These are phyloP conservation scores for Epinephelus coioides DNA, from an alignment of 2,797 vertebrate species.

Conservation along the genomic window DNA sequence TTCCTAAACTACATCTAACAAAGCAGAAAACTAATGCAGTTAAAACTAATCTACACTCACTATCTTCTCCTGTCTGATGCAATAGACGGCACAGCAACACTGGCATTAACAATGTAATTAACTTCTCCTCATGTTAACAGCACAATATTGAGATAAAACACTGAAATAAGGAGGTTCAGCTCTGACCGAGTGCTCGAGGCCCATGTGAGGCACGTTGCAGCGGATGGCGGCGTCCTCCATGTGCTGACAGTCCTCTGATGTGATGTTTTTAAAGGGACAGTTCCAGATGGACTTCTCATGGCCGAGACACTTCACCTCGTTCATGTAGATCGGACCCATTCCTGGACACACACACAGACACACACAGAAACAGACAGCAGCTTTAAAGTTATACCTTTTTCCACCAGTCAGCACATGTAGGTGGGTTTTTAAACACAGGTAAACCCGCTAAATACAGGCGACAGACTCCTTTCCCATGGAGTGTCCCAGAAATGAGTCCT, in stretches of 20 bases:
- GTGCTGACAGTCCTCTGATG: constrained; percentile 93
- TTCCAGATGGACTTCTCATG: constrained; percentile 91
- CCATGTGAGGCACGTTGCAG: constrained; percentile 95
- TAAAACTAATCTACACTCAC: background rate
- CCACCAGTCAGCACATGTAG: no score
- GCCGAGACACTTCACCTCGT: constrained; percentile 92
- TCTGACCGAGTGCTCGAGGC: constrained; percentile 92
- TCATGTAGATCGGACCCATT: constrained; percentile 94
- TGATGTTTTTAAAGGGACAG: constrained; percentile 94
- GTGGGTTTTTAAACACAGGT: no score
- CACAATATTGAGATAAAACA: background rate
- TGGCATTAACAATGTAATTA: no score
- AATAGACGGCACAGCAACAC: no score
- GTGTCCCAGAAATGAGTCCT: no score
- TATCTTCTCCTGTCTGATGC: no score
- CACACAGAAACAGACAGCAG: constrained; percentile 1
- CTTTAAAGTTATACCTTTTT: background rate
- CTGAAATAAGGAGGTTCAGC: background rate
- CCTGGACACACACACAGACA: constrained; percentile 78
- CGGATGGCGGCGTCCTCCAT: constrained; percentile 90
- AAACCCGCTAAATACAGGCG: no score
- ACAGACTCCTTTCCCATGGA: no score
- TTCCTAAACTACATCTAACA: background rate
- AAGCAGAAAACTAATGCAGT: background rate
- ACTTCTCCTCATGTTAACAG: background rate